Evolutionary conservation across 2,797 vertebrate genomes (phyloP).

Genomic region (Xiphorhynchus erythropygius): DNA sequence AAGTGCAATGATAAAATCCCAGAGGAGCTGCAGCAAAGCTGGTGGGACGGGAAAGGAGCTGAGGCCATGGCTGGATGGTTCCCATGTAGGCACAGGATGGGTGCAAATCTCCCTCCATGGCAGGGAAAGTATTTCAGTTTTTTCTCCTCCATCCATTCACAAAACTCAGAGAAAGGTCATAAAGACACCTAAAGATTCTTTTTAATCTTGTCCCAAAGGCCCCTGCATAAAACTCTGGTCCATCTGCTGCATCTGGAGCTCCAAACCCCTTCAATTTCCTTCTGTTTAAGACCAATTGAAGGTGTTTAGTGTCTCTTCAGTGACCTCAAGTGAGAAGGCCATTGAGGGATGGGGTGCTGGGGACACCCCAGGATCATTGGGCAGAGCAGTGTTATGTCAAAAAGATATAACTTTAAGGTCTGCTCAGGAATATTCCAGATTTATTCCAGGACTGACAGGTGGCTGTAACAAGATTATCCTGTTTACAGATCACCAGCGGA

Average conservation of each 20-base stretch:
- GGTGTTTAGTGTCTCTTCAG: background rate
- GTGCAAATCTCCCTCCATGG: fast-evolving
- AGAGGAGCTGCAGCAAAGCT: background rate
- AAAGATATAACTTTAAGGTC: background rate
- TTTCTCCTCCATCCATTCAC: background rate
- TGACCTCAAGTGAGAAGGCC: background rate
- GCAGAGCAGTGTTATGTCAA: background rate
- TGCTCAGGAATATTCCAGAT: background rate
- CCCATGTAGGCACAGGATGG: fast-evolving
- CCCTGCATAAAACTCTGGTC: background rate
- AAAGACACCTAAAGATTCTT: background rate
- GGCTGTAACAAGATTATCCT: background rate
- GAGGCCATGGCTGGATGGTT: fast-evolving
- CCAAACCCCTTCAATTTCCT: background rate
- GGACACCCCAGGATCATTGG: fast-evolving
- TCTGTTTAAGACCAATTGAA: background rate
- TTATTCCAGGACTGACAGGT: background rate
- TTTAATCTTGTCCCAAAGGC: background rate
- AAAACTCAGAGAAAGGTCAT: background rate
- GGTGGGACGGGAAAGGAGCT: background rate
- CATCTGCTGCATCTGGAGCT: background rate
- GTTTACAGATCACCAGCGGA: background rate
- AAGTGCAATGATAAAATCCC: background rate
- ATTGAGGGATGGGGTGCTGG: background rate
- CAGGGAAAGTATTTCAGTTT: fast-evolving